Percentiles rank a stretch among this genome's conserved stretches.
Evolutionary conservation across 2,888 invertebrate genomes (phyloP).

Genomic region (Erebia epiphron): DNA sequence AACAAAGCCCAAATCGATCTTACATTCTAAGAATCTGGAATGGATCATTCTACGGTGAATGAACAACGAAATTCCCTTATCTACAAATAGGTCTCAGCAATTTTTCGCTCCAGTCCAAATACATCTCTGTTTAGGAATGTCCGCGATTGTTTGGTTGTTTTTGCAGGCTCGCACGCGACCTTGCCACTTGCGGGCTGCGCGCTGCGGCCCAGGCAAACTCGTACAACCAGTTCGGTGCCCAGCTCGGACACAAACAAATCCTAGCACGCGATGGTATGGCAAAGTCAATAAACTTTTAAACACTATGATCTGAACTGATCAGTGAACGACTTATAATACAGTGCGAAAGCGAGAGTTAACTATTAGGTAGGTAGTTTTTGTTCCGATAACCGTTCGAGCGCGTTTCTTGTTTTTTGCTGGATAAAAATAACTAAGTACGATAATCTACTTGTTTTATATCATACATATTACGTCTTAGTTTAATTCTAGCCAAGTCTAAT

Average conservation of each 20-base stretch:
- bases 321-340: slow-evolving; percentile 22
- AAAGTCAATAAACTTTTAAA: slow-evolving; percentile 50
- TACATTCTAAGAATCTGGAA: not conserved
- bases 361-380: slow-evolving; percentile 15
- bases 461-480: too few species aligned
- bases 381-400: slow-evolving; percentile 13
- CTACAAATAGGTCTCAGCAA: not conserved
- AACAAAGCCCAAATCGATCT: not conserved
- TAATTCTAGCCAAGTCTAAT: too few species aligned
- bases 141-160: slow-evolving; percentile 49
- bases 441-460: too few species aligned
- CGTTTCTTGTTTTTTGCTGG: slow-evolving; percentile 6
- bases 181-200: slow-evolving; percentile 61
- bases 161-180: slow-evolving; percentile 72
- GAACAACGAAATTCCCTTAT: not conserved
- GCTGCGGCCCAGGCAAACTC: slow-evolving; percentile 62
- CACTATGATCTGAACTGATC: slow-evolving; percentile 27
- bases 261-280: slow-evolving; percentile 68
- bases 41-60: not conserved
- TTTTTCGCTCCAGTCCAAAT: slow-evolving; percentile 19
- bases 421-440: not conserved
- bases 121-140: slow-evolving; percentile 63
- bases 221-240: slow-evolving; percentile 67
- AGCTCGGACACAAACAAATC: slow-evolving; percentile 65
- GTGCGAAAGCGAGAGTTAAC: slow-evolving; percentile 37